Evolutionary conservation across 2,888 invertebrate species (phyloP).

Genomic region (Amphipyra tragopoginis): DNA sequence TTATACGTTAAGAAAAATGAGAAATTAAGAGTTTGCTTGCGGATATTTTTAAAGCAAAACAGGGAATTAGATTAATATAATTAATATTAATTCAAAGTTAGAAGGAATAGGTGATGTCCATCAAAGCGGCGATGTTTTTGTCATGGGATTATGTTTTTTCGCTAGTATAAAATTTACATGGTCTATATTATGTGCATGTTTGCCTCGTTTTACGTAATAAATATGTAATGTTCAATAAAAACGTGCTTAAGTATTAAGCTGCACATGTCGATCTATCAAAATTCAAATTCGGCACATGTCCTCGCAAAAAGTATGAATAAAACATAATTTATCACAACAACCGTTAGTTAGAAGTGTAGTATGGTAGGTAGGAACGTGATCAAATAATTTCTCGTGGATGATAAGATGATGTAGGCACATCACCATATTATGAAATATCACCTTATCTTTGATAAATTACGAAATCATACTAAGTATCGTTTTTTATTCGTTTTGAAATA

Average conservation of each 20-base stretch:
- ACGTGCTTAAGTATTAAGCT: neutral
- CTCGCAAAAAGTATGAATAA: conserved; percentile 16
- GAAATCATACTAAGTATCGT: conserved; percentile 7
- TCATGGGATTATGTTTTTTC: no score
- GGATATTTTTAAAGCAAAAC: no score
- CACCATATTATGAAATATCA: conserved; percentile 23
- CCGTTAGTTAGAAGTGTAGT: neutral
- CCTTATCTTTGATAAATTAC: conserved; percentile 11
- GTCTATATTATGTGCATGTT: no score
- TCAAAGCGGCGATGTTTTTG: no score
- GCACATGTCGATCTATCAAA: conserved; percentile 11
- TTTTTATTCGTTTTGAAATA: neutral
- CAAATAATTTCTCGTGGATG: neutral
- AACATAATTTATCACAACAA: conserved; percentile 10
- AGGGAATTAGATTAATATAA: no score
- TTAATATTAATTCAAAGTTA: no score
- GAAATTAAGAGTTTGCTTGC: no score
- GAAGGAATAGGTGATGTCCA: no score
- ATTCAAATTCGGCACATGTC: conserved; percentile 11
- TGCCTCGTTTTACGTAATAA: no score
- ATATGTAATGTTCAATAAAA: no score
- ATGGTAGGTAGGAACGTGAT: neutral
- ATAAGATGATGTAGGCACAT: neutral
- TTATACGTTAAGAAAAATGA: no score
- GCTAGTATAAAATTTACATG: no score